Base-by-base conservation (phyloP, 1,140 invertebrate genomes). In the Drosophila setifemur region DNA sequence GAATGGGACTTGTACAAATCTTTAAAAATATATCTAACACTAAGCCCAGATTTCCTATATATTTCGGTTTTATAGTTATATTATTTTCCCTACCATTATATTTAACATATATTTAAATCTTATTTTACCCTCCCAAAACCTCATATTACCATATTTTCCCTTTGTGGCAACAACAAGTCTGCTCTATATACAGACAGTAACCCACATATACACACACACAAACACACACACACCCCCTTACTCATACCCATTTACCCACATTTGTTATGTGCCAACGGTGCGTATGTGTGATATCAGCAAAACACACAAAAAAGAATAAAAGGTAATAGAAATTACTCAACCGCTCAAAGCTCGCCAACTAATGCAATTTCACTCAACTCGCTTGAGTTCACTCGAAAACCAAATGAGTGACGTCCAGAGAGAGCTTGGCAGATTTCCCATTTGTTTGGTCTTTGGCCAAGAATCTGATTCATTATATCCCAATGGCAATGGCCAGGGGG, bases 121-220 rank as follows among this genome's bases (percentile, higher is more conserved):
- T 0, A n/a, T 55, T 42, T 31, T 47, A 31, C n/a, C 2, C 16
- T 12, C 4, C n/a, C 4, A 16, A 16, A 28, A 16, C 19, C 6
- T 8, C 16, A 19, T 14, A 14, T 49, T 6, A 8, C 14, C 29
- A 2, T 16, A 26, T 1, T 4, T 26, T 12, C 25, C 26, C 11
- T 57, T 33, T 7, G 37, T 43, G 23, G 63, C 76, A 82, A 82
- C 78, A 82, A 82, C 79, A 82, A 82, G 78, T 85, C 78, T 70
- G 67, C 23, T 77, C 74, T 52, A 77, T 72, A 74, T 74, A 66
- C 28, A 66, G 45, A 50, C 42, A 66, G 28, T 61, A 29, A 48
- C 29, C 44, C 29, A 70, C 29, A 35, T 23, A 74, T 31, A 40
- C 31, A 57, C 23, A 47, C 48, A 42, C 3, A 47, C 44, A 43